Evolutionary conservation across 64 coral and sea anemone species (phyloP), one percentile per base, ranked within the genome.

Genomic region (Dendronephthya gigantea): DNA sequence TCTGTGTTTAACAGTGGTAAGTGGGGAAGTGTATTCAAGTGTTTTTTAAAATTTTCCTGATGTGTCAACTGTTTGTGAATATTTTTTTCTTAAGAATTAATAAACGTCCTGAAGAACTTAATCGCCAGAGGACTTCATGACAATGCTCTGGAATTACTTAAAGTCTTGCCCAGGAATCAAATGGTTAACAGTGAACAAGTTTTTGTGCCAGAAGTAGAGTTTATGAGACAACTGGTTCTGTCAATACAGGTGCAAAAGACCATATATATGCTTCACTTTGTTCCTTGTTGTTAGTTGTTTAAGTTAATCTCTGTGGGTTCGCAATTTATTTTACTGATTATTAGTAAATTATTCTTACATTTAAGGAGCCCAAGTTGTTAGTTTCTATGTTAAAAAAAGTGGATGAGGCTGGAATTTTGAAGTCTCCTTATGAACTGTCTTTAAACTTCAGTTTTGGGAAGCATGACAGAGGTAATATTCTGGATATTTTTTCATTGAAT

Each of bases 1-100:
- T 79, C 72, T 36, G 72, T 79, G 36, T 79, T 79, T 9, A 35
- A 79, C 14, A 79, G 72, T 79, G 72, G 72, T 79, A 79, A 79
- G 72, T 79, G 27, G 11, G 4, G 4, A 45, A 45, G 4, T 45
- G 11, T 11, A 11, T 45, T 45, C 11, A 45, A 11, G 41, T 45
- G 11, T 11, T 45, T 45, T n/a, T 27, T 62, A 1, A 62, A 62
- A 15, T 62, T 22, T 27, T 62, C 7, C 25, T 62, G 55, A n/a
- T 62, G 19, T 52, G 13, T 12, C 1, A 52, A 8, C 50, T 12
- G 13, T 52, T 2, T 12, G 0, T 52, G 50, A 16, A 52, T 52
- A n/a, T n/a, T n/a, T n/a, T 79, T 79, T 79, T 35, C 2, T 39
- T 7, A 36, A 79, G 72, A 79, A 79, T 2, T 79, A 2, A 79